Percentiles rank a stretch among this genome's conserved stretches.
Evolutionary conservation across 1,140 invertebrate genomes (phyloP).

Genomic region (Solenopsis fugax): DNA sequence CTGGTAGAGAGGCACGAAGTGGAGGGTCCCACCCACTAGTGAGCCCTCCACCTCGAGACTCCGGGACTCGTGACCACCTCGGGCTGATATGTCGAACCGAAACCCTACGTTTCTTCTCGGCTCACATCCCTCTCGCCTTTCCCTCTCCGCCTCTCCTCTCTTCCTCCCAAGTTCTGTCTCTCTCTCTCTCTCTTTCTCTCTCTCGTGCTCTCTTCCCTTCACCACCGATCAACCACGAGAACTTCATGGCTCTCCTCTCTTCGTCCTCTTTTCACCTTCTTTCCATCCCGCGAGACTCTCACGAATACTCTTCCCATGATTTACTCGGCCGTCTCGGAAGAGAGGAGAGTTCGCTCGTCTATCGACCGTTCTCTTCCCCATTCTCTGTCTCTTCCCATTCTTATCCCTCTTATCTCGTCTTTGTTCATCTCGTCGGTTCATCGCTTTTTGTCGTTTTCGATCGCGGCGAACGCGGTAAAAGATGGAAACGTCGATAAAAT

Average conservation of each 20-base stretch:
- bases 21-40: constrained; percentile 84
- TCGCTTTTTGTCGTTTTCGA: constrained; percentile 62
- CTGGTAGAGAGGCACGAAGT: constrained; percentile 78
- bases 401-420: constrained; percentile 21
- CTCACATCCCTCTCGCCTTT: constrained; percentile 75
- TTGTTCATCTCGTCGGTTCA: constrained; percentile 63
- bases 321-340: constrained; percentile 79
- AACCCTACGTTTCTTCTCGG: constrained; percentile 79
- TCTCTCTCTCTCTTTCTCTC: constrained; percentile 52
- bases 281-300: constrained; percentile 78
- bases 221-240: constrained; percentile 71
- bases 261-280: constrained; percentile 52
- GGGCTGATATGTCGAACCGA: constrained; percentile 86
- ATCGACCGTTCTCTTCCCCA: constrained; percentile 64
- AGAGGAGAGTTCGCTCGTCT: constrained; percentile 64
- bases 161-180: constrained; percentile 45
- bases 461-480: neutral
- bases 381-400: constrained; percentile 21
- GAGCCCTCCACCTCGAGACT: constrained; percentile 74
- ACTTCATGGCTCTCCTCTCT: constrained; percentile 56
- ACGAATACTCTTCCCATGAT: constrained; percentile 85
- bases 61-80: constrained; percentile 85
- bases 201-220: constrained; percentile 52
- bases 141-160: constrained; percentile 31
- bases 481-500: constrained; percentile 25